Base-by-base conservation (phyloP, 2,797 vertebrate species). In the Spondyliosoma cantharus region DNA sequence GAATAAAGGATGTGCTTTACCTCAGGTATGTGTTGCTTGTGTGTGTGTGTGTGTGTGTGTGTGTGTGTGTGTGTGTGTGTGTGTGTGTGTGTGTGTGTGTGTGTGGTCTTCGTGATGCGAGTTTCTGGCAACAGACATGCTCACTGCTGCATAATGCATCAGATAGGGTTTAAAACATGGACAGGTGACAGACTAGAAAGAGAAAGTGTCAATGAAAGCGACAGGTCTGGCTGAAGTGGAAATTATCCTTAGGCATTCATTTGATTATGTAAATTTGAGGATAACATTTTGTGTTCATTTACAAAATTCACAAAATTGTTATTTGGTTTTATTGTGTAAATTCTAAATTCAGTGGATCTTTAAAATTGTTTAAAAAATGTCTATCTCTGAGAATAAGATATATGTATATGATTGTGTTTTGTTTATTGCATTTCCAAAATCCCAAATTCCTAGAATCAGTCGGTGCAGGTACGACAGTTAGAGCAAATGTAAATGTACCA, bases 1-100 rank as follows among this genome's bases (percentile, higher is more conserved):
- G 91, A 91, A 90, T 93, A 89, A 91, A 86, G 87, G 81, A 92
- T 88, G 86, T 20, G 66, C 62, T 80, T 86, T 85, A 80, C 74
- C 54, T 83, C 25, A 64, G 63, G 74, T 86, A 74, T 86, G 54
- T 70, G 76, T 71, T 71, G 52, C 69, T 62, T 73, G 37, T 37
- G 52, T 54, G 56, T 74, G 54, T 69, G 54, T 43, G 76, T 67
- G 43, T 71, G 60, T 57, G 70, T 59, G 76, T 67, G 66, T 66
- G 63, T 70, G 42, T 69, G 57, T 60, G 43, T 52, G 73, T 58
- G 24, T 66, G 61, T 24, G 61, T 53, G 56, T 46, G 70, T 65
- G 62, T 43, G 45, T 27, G 54, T 50, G 64, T 58, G 54, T 69
- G 24, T 71, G 37, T 24, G 37, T 80, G 76, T 68, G 63, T 48